These are phyloP conservation scores for Misgurnus mizolepis DNA, from an alignment of 2,113 vertebrate species.

Conservation along the genomic window DNA sequence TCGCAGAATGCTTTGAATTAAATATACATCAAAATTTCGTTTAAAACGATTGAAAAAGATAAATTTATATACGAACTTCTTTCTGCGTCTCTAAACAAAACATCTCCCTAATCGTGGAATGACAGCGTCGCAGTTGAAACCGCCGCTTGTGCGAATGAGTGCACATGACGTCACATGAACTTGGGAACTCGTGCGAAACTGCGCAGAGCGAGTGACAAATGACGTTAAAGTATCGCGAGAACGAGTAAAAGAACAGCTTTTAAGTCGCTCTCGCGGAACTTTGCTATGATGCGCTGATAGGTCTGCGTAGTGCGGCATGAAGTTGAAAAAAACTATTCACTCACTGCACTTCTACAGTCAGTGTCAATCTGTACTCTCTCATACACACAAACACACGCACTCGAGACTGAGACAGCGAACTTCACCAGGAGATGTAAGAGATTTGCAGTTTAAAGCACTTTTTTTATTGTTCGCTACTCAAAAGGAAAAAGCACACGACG, in stretches of 20 bases:
- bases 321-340: neutral
- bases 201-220: too few species aligned
- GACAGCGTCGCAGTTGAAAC: neutral
- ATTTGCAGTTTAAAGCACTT: constrained; percentile 2
- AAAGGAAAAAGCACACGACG: neutral
- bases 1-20: too few species aligned
- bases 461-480: neutral
- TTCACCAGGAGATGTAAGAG: neutral
- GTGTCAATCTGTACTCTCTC: neutral
- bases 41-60: neutral
- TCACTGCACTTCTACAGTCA: neutral
- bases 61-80: too few species aligned
- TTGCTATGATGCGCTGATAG: too few species aligned
- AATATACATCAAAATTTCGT: neutral
- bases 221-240: too few species aligned
- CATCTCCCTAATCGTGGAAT: neutral
- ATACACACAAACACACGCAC: too few species aligned
- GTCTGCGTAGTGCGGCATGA: too few species aligned
- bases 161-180: constrained; percentile 31
- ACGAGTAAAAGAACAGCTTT: too few species aligned
- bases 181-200: neutral
- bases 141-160: neutral
- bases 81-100: neutral
- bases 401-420: neutral
- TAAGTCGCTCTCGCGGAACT: too few species aligned